Conservation (phyloP, 2,113 vertebrate species). For the Catagonus wagneri region DNA sequence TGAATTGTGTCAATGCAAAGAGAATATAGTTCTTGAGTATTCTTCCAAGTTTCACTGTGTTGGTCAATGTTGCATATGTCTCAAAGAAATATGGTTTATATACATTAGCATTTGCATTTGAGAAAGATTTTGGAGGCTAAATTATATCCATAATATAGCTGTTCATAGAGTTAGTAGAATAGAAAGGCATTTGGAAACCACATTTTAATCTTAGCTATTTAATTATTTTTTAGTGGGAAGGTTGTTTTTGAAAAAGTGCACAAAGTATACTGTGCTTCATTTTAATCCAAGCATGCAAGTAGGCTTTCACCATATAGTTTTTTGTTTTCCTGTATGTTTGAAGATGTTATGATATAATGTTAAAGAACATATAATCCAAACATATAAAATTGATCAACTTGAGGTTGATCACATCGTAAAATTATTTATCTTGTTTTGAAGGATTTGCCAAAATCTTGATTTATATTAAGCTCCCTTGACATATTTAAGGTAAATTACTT, state of each 20-base stretch:
- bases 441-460: conserved; percentile 37
- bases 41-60: conserved; percentile 52
- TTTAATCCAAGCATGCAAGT: neutral
- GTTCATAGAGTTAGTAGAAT: neutral
- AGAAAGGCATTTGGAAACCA: conserved; percentile 23
- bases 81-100: conserved; percentile 44
- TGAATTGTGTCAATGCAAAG: conserved; percentile 21
- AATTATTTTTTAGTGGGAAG: neutral
- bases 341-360: conserved; percentile 14
- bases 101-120: conserved; percentile 25
- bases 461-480: neutral
- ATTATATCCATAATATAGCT: neutral
- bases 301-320: neutral
- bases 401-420: neutral
- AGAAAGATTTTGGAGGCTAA: neutral
- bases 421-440: neutral
- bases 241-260: neutral
- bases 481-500: conserved; percentile 55
- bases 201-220: conserved; percentile 34
- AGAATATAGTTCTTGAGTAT: conserved; percentile 44
- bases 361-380: conserved; percentile 5
- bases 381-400: conserved; percentile 1
- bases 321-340: conserved; percentile 23
- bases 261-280: neutral
- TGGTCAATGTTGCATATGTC: neutral